A percentile compares a stretch with the other conserved stretches of the same genome.
Evolutionary conservation across 2,797 vertebrate genomes (phyloP).

Genomic region (Danio jaintianensis): DNA sequence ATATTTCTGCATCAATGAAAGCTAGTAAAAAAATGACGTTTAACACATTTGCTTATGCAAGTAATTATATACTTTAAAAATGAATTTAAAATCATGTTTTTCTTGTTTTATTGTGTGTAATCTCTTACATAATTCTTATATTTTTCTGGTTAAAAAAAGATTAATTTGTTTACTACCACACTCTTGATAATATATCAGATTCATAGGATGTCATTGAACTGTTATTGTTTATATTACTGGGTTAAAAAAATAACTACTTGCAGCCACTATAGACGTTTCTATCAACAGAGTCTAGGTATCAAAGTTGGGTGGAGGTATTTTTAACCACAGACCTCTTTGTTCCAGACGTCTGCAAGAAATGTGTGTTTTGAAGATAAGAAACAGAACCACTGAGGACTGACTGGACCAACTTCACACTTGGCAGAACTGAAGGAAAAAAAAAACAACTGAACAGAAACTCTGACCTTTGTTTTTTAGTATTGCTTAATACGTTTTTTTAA

Average conservation of each 20-base stretch:
- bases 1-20: neutral
- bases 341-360: slow-evolving; percentile 66
- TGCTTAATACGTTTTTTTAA: neutral
- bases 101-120: neutral
- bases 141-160: neutral
- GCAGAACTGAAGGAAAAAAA: slow-evolving; percentile 59
- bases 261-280: slow-evolving; percentile 57
- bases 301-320: slow-evolving; percentile 59
- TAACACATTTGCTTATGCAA: neutral
- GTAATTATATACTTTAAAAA: too few relatives aligned
- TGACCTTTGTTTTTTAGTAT: slow-evolving; percentile 11
- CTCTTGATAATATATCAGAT: neutral
- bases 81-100: too few relatives aligned
- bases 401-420: slow-evolving; percentile 59
- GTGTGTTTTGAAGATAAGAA: slow-evolving; percentile 82
- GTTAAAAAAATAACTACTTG: slow-evolving; percentile 55
- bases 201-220: slow-evolving; percentile 56
- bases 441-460: neutral
- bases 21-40: neutral
- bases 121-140: neutral
- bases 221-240: slow-evolving; percentile 34
- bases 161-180: neutral
- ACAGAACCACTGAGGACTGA: slow-evolving; percentile 63
- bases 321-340: slow-evolving; percentile 67
- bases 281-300: slow-evolving; percentile 57